Evolutionary conservation across 37 sponge, comb jelly and placozoan species (phyloP).

Genomic region (Crambe crambe): DNA sequence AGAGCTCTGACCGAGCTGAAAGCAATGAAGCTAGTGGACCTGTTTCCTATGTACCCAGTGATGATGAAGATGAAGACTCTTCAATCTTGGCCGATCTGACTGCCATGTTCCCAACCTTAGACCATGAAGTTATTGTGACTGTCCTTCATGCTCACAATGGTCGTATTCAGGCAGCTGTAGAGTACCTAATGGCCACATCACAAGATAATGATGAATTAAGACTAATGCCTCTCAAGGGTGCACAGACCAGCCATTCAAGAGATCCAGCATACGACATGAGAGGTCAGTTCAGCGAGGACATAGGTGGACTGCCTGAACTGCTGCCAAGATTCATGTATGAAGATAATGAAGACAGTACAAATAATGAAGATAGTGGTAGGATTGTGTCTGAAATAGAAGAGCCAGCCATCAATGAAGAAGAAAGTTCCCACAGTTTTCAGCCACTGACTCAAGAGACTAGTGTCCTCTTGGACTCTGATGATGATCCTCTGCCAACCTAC

Average conservation of each 20-base stretch:
- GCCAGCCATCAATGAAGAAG: too few relatives aligned
- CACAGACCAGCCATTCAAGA: not conserved
- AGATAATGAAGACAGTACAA: not conserved
- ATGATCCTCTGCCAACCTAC: slow-evolving; percentile 22
- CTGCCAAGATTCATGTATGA: slow-evolving; percentile 10
- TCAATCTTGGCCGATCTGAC: slow-evolving; percentile 9
- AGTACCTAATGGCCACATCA: slow-evolving; percentile 30
- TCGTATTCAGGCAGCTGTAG: slow-evolving; percentile 26
- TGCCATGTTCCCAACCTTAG: slow-evolving; percentile 48
- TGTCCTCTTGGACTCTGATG: slow-evolving; percentile 2
- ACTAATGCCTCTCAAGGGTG: too few relatives aligned
- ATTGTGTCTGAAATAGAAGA: not conserved
- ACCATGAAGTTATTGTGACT: slow-evolving; percentile 22
- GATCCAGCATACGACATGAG: not conserved
- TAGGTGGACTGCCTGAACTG: slow-evolving; percentile 30
- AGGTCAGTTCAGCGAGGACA: slow-evolving; percentile 25
- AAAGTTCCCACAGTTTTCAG: too few relatives aligned
- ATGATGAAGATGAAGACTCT: slow-evolving; percentile 21
- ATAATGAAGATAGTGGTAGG: slow-evolving; percentile 2
- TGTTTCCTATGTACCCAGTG: not conserved
- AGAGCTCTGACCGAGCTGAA: not conserved
- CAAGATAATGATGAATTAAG: not conserved
- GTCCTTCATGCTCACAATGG: slow-evolving; percentile 25
- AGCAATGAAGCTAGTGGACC: not conserved
- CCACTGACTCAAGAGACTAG: too few relatives aligned